Conservation (phyloP, 2,797 vertebrate species). For the Notolepis coatsorum region DNA sequence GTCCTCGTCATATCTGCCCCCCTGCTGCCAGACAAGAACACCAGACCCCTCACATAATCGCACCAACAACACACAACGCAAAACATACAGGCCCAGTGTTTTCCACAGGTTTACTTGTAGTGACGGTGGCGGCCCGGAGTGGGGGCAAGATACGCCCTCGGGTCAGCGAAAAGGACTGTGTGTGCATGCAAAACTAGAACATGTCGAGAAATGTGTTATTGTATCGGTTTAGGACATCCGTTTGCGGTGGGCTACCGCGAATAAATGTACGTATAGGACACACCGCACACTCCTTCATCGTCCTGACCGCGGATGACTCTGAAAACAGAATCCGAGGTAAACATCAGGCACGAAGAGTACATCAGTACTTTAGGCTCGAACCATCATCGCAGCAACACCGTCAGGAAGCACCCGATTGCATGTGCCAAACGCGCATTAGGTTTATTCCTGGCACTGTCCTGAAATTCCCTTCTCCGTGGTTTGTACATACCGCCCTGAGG, state of each 20-base stretch:
- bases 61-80: slow-evolving; percentile 3
- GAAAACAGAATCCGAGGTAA: slow-evolving; percentile 19
- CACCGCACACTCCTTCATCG: too few species aligned
- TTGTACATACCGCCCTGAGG: slow-evolving; percentile 66
- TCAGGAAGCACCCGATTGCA: background rate
- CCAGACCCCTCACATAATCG: slow-evolving; percentile 40
- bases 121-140: too few species aligned
- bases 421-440: slow-evolving; percentile 48
- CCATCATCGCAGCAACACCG: slow-evolving; percentile 25
- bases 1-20: slow-evolving; percentile 81
- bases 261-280: too few species aligned
- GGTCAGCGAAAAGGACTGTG: too few species aligned
- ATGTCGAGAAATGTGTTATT: too few species aligned
- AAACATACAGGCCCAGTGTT: slow-evolving; percentile 12
- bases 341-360: slow-evolving; percentile 31
- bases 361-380: slow-evolving; percentile 27
- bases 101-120: too few species aligned
- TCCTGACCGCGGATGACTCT: too few species aligned
- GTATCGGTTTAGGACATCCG: too few species aligned
- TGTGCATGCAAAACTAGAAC: too few species aligned
- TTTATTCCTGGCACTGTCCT: slow-evolving; percentile 48
- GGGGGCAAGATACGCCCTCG: too few species aligned
- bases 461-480: slow-evolving; percentile 53
- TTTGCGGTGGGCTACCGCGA: too few species aligned
- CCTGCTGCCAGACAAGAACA: slow-evolving; percentile 63